These are phyloP conservation scores for Stenolophus ochropezus DNA, from an alignment of 2,888 invertebrate genomes.

Conservation along the genomic window DNA sequence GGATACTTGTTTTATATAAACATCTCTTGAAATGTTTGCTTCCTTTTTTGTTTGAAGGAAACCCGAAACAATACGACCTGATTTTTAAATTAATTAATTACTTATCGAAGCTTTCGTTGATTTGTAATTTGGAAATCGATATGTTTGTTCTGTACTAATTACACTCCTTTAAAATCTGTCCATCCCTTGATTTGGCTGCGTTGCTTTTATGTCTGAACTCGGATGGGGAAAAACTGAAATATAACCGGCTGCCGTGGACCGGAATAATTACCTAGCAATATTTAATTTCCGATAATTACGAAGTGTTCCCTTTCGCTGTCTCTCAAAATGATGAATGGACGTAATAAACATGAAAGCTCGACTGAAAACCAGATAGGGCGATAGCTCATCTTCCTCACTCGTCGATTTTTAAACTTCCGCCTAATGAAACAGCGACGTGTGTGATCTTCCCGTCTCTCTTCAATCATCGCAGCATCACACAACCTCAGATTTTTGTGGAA, in stretches of 20 bases:
- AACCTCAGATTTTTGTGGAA: background rate
- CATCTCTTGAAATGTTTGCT: background rate
- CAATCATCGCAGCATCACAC: no score
- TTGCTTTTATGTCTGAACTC: background rate
- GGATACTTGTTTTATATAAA: no score
- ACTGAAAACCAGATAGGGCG: constrained; percentile 42
- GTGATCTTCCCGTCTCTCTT: no score
- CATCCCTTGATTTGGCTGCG: background rate
- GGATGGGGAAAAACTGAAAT: constrained; percentile 3
- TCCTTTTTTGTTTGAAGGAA: background rate
- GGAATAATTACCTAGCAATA: constrained; percentile 46
- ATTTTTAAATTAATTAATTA: background rate
- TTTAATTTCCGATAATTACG: constrained; percentile 53
- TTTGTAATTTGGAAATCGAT: background rate
- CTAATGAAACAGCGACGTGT: constrained; percentile 20
- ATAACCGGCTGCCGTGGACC: background rate
- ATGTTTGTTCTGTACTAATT: background rate
- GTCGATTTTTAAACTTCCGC: constrained; percentile 45
- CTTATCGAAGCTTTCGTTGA: background rate
- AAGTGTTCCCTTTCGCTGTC: constrained; percentile 46
- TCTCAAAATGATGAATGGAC: constrained; percentile 44
- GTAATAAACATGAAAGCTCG: constrained; percentile 43
- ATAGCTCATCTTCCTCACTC: constrained; percentile 30
- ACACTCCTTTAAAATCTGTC: background rate
- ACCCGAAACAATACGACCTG: background rate